A percentile compares a stretch with the other conserved stretches of the same genome.
Conservation (phyloP, 1,140 invertebrate species). For the Charaxes varanes region DNA sequence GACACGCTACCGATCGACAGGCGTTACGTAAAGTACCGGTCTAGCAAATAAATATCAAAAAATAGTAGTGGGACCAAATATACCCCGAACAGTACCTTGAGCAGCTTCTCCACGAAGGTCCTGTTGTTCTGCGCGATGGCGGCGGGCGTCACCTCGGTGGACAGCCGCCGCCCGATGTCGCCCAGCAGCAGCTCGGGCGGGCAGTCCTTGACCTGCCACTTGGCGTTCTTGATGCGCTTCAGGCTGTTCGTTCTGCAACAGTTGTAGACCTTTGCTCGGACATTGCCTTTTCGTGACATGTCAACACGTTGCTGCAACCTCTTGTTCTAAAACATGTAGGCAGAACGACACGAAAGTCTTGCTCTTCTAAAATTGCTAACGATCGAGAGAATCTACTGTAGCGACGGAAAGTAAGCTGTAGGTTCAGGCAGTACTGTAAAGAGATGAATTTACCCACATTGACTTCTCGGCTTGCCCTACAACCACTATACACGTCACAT, state of each 20-base stretch:
- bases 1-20: no score
- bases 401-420: no score
- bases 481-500: no score
- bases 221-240: slow-evolving; percentile 76
- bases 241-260: slow-evolving; percentile 76
- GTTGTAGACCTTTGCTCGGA: slow-evolving; percentile 5
- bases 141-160: slow-evolving; percentile 82
- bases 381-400: no score
- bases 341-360: no score
- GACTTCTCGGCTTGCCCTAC: no score
- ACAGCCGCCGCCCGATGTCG: slow-evolving; percentile 60
- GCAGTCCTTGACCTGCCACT: slow-evolving; percentile 77
- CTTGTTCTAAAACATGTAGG: no score
- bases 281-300: not conserved
- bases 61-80: not conserved
- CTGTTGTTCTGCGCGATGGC: slow-evolving; percentile 98
- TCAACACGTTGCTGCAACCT: slow-evolving; percentile 2
- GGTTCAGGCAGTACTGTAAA: no score
- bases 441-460: no score
- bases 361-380: no score
- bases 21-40: no score
- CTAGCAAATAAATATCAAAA: slow-evolving; percentile 8
- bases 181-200: slow-evolving; percentile 67
- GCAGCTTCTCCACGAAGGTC: slow-evolving; percentile 97
- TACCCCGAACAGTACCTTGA: slow-evolving; percentile 81